Evolutionary conservation across 2,113 vertebrate species (phyloP).

Genomic region (Hippocampus zosterae): DNA sequence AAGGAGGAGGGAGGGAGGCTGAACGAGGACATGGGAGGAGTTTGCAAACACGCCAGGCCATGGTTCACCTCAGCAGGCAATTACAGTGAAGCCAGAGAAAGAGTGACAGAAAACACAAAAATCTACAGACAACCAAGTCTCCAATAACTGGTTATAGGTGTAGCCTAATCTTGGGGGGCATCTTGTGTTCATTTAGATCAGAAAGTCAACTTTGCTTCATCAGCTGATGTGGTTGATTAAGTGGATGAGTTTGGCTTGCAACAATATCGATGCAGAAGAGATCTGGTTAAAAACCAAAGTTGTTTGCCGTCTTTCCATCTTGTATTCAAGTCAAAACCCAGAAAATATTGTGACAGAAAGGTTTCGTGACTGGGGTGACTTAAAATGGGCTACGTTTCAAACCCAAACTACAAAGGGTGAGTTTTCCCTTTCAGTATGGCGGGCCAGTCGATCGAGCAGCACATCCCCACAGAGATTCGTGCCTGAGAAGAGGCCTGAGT

Average conservation of each 20-base stretch:
- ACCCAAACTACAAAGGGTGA: neutral
- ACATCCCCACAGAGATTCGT: neutral
- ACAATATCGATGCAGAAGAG: too few relatives aligned
- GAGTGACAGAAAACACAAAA: conserved; percentile 17
- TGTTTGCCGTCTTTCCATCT: too few relatives aligned
- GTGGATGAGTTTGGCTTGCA: neutral
- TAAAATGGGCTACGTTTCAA: neutral
- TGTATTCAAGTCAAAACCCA: too few relatives aligned
- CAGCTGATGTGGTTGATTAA: too few relatives aligned
- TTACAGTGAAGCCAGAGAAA: conserved; percentile 68
- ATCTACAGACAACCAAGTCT: too few relatives aligned
- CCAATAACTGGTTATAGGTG: conserved; percentile 22
- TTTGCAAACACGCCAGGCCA: conserved; percentile 70
- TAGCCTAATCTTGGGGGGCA: neutral
- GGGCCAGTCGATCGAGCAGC: neutral
- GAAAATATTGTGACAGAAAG: too few relatives aligned
- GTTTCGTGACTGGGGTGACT: neutral
- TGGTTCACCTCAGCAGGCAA: conserved; percentile 71
- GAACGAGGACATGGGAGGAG: conserved; percentile 49
- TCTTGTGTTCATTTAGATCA: neutral
- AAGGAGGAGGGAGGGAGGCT: conserved; percentile 13
- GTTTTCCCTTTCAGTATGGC: neutral
- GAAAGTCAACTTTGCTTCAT: neutral
- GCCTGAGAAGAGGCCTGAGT: neutral
- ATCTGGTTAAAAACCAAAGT: too few relatives aligned